These are phyloP conservation scores for Austrofundulus limnaeus DNA, from an alignment of 2,113 vertebrate species.

Conservation along the genomic window DNA sequence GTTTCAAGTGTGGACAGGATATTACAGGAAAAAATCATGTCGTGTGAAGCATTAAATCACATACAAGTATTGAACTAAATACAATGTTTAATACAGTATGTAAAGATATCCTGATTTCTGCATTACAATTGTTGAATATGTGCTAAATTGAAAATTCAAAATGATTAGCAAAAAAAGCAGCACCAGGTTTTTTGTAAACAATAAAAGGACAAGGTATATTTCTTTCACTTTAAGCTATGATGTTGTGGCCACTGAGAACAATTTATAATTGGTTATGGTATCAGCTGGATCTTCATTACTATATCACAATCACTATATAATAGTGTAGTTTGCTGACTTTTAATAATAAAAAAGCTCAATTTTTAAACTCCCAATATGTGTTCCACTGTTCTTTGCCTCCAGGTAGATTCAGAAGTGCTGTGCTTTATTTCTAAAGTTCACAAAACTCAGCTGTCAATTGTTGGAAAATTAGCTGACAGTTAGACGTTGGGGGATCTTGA, in stretches of 20 bases:
- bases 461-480: conserved; percentile 45
- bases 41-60: conserved; percentile 25
- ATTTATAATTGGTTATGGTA: neutral
- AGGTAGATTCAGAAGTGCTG: conserved; percentile 16
- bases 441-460: conserved; percentile 31
- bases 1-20: conserved; percentile 39
- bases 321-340: neutral
- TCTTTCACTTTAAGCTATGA: neutral
- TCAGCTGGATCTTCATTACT: conserved; percentile 6
- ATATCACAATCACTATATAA: conserved; percentile 3
- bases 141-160: too few relatives aligned
- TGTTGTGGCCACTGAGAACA: conserved; percentile 2
- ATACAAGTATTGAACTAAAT: conserved; percentile 14
- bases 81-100: conserved; percentile 4
- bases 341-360: conserved; percentile 4
- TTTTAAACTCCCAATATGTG: conserved; percentile 17
- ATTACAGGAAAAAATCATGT: conserved; percentile 45
- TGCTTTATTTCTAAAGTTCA: conserved; percentile 27
- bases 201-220: neutral
- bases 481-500: conserved; percentile 27
- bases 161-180: too few relatives aligned
- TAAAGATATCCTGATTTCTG: neutral
- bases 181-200: too few relatives aligned
- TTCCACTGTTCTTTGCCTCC: conserved; percentile 11
- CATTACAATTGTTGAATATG: too few relatives aligned